Percentiles rank a stretch among this genome's conserved stretches.
phyloP scores from a whole-genome alignment of 1,140 invertebrate genomes.

The Apolygus lucorum region DNA sequence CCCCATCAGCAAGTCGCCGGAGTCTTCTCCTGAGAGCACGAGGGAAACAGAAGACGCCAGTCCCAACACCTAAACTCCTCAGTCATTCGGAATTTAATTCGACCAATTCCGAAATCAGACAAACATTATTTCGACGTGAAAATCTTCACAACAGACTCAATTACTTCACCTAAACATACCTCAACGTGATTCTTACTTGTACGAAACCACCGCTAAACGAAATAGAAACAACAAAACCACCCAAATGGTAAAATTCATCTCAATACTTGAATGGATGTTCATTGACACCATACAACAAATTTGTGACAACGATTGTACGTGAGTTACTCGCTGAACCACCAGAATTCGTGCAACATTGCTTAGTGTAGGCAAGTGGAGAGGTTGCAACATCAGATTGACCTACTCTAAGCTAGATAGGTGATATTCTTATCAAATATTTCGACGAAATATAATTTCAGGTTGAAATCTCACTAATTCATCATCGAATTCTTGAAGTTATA shows the following conservation, averaged over 20 bases:
- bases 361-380: no score
- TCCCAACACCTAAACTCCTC: conserved; percentile 16
- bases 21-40: conserved; percentile 27
- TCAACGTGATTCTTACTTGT: not conserved
- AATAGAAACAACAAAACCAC: no score
- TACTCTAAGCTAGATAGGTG: no score
- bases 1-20: conserved; percentile 24
- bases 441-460: no score
- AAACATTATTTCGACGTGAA: not conserved
- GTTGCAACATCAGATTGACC: no score
- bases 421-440: no score
- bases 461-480: no score
- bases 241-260: no score
- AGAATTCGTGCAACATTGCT: no score
- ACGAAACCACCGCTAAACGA: not conserved
- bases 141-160: not conserved
- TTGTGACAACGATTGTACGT: not conserved
- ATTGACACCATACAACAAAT: not conserved
- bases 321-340: no score
- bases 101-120: not conserved
- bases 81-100: not conserved
- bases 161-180: not conserved
- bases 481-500: no score
- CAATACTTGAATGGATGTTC: not conserved
- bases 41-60: conserved; percentile 21